Conservation (phyloP, 2,888 invertebrate genomes). For the Perithous albicinctus region DNA sequence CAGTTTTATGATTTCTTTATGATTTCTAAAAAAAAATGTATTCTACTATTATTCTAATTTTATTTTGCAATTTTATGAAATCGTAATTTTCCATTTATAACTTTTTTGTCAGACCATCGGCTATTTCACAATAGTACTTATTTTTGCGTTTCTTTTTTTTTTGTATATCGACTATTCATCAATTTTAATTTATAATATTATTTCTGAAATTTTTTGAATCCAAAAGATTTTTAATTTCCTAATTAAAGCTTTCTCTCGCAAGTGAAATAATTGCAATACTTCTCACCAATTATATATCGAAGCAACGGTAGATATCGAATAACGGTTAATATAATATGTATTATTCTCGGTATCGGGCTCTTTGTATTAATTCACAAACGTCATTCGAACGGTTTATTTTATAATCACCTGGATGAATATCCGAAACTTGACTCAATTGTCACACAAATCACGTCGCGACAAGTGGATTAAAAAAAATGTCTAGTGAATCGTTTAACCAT, state of each 20-base stretch:
- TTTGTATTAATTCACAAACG: conserved; percentile 17
- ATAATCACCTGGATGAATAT: neutral
- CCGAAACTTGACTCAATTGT: neutral
- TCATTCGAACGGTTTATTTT: conserved; percentile 28
- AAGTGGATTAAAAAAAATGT: conserved; percentile 14
- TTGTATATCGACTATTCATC: too few relatives aligned
- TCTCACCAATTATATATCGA: neutral
- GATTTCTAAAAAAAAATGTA: too few relatives aligned
- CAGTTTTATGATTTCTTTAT: too few relatives aligned
- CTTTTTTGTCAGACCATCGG: too few relatives aligned
- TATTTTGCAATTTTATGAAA: too few relatives aligned
- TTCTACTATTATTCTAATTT: too few relatives aligned
- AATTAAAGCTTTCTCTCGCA: neutral
- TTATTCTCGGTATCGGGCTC: neutral
- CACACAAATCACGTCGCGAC: conserved; percentile 26
- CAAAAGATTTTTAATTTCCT: neutral
- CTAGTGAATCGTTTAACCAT: neutral
- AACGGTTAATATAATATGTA: conserved; percentile 11
- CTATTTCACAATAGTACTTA: too few relatives aligned
- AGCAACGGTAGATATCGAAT: neutral
- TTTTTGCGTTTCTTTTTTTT: too few relatives aligned
- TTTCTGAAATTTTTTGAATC: too few relatives aligned
- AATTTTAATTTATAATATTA: too few relatives aligned
- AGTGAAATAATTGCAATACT: neutral
- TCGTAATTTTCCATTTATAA: too few relatives aligned